Percentiles rank a stretch among this genome's conserved stretches.
Evolutionary conservation across 2,797 vertebrate species (phyloP).

Genomic region (Staurois parvus): DNA sequence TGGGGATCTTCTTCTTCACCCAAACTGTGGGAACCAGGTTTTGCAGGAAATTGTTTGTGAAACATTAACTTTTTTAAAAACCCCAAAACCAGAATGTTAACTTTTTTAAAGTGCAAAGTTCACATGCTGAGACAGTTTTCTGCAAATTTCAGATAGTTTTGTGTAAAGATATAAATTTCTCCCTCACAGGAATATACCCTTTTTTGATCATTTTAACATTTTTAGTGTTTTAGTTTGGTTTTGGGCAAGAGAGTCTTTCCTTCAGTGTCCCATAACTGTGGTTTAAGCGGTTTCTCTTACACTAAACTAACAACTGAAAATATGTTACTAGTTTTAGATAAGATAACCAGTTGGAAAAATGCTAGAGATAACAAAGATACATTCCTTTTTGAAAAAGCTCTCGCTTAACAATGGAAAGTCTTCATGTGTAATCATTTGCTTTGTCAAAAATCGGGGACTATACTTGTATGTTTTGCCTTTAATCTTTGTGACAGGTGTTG

Average conservation of each 20-base stretch:
- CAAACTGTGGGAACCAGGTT: background rate
- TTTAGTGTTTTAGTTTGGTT: background rate
- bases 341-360: constrained; percentile 66
- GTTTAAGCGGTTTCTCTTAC: constrained; percentile 68
- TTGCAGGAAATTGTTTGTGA: background rate
- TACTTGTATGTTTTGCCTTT: constrained; percentile 71
- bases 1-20: too few relatives aligned
- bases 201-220: background rate
- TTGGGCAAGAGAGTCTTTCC: constrained; percentile 72
- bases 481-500: constrained; percentile 73
- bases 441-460: constrained; percentile 62
- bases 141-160: background rate
- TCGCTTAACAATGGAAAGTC: constrained; percentile 44
- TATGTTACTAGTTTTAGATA: constrained; percentile 66
- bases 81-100: background rate
- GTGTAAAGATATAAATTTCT: too few relatives aligned
- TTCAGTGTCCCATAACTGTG: constrained; percentile 72
- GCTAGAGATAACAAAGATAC: constrained; percentile 35
- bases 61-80: background rate
- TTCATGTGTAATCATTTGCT: constrained; percentile 62
- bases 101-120: too few relatives aligned
- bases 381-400: constrained; percentile 58
- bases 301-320: constrained; percentile 72
- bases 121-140: background rate
- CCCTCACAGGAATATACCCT: too few relatives aligned